Conservation (phyloP, 2,113 vertebrate species). For the Zosterops borbonicus region DNA sequence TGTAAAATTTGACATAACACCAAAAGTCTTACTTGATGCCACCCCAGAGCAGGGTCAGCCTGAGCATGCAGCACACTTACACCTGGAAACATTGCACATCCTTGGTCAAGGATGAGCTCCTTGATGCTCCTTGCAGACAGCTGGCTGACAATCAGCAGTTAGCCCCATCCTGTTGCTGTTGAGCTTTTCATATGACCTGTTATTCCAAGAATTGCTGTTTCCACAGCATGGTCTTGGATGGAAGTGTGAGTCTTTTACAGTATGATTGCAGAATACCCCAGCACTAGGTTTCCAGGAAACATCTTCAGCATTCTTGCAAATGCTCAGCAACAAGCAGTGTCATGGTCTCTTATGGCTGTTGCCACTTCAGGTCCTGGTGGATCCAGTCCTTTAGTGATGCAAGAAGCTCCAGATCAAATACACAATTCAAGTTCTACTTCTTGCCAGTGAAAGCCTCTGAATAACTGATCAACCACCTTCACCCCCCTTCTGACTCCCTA, state of each 20-base stretch:
- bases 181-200: not conserved
- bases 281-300: not conserved
- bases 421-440: not conserved
- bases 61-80: accelerated
- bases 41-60: not conserved
- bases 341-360: not conserved
- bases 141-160: not conserved
- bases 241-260: not conserved
- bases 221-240: not conserved
- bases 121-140: not conserved
- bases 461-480: not conserved
- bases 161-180: not conserved
- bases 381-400: not conserved
- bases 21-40: not conserved
- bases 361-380: not conserved
- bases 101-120: not conserved
- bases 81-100: not conserved
- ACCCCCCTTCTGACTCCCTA: not conserved
- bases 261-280: not conserved
- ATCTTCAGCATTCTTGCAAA: not conserved
- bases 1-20: not conserved
- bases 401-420: not conserved
- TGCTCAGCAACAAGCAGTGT: not conserved
- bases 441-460: not conserved
- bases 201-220: not conserved